Evolutionary conservation across 2,797 vertebrate species (phyloP).

Genomic region (Orestias chungarensis): DNA sequence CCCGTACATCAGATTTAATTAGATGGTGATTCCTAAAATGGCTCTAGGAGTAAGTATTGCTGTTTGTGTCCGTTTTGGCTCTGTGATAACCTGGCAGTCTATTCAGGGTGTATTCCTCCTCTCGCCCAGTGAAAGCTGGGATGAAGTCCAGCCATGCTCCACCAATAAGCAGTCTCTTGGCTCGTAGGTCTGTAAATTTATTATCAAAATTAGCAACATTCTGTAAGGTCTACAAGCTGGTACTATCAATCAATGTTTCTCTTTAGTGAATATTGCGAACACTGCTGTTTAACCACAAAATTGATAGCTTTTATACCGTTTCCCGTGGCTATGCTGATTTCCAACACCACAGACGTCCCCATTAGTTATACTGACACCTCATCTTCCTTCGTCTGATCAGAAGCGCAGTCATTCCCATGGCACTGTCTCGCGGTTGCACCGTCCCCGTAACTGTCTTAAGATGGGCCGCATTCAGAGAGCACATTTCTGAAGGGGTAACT

Average conservation of each 20-base stretch:
- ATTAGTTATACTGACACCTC: slow-evolving; percentile 15
- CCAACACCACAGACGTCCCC: slow-evolving; percentile 10
- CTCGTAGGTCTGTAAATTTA: slow-evolving; percentile 3
- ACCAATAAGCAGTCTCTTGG: slow-evolving; percentile 10
- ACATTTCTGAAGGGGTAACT: slow-evolving; percentile 18
- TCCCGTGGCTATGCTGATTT: slow-evolving; percentile 12
- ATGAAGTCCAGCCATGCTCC: background rate
- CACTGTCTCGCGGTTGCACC: slow-evolving; percentile 8
- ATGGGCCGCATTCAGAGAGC: slow-evolving; percentile 33
- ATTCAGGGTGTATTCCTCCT: slow-evolving; percentile 1
- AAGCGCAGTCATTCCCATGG: slow-evolving; percentile 8
- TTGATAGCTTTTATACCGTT: background rate
- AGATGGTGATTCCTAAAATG: slow-evolving; percentile 4
- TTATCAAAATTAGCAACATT: background rate
- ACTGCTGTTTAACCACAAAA: background rate
- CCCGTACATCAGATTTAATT: background rate
- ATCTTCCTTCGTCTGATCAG: slow-evolving; percentile 18
- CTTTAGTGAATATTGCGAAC: background rate
- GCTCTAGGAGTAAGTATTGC: background rate
- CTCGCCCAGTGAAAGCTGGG: slow-evolving; percentile 10
- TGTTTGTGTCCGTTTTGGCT: background rate
- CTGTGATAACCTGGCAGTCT: slow-evolving; percentile 7
- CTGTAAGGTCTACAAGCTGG: background rate
- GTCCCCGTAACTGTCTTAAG: slow-evolving; percentile 17
- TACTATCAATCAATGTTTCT: slow-evolving; percentile 6